Evolutionary conservation across 2,797 vertebrate species (phyloP).

Genomic region (Acomys russatus): DNA sequence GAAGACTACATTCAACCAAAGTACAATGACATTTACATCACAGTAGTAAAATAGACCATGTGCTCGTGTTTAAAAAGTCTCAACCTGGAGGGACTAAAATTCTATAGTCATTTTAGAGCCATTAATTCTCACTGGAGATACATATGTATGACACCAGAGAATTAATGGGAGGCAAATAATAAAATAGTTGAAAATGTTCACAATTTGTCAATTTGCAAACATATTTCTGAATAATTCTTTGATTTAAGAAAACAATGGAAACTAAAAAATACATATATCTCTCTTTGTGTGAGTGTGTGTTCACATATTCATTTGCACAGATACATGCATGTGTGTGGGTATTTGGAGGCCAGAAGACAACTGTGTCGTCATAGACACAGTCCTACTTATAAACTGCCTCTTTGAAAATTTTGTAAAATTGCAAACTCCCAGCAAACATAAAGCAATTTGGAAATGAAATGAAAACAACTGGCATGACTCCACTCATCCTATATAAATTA

Average conservation of each 20-base stretch:
- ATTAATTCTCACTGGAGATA: neutral
- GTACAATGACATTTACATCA: neutral
- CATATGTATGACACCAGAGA: neutral
- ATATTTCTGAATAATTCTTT: conserved; percentile 28
- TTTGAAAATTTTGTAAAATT: conserved; percentile 42
- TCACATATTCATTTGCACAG: neutral
- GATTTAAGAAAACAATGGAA: neutral
- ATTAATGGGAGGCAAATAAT: neutral
- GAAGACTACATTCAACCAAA: neutral
- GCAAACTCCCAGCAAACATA: conserved; percentile 2
- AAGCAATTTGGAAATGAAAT: conserved; percentile 22
- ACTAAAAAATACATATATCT: neutral
- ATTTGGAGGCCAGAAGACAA: neutral
- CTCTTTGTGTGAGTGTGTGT: neutral
- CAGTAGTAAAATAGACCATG: neutral
- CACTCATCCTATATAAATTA: neutral
- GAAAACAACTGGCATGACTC: neutral
- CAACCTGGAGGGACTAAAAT: neutral
- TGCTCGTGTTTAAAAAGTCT: neutral
- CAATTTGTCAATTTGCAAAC: conserved; percentile 31
- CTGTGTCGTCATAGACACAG: neutral
- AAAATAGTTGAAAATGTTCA: conserved; percentile 4
- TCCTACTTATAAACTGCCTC: no score
- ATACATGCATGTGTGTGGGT: neutral
- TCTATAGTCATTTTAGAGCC: neutral